phyloP scores from a whole-genome alignment of 2,797 vertebrate genomes.

The Sitta carolinensis region DNA sequence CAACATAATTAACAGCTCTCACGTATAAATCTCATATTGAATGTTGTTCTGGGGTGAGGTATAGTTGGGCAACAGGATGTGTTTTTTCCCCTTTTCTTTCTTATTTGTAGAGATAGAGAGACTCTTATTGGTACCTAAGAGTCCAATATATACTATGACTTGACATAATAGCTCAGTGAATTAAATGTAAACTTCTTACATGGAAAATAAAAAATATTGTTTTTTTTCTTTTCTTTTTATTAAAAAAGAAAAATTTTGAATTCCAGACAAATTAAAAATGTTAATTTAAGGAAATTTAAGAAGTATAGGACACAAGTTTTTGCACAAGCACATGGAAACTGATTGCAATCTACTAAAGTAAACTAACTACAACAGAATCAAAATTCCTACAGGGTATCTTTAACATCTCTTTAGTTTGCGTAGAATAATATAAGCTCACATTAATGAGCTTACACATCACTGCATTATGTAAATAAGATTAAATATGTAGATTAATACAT shows the following conservation, averaged over 20 bases:
- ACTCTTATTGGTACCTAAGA: neutral
- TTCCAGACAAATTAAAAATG: neutral
- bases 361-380: neutral
- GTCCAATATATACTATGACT: neutral
- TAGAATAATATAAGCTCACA: neutral
- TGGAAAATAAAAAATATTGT: neutral
- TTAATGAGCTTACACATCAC: neutral
- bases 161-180: neutral
- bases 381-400: neutral
- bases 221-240: neutral
- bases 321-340: neutral
- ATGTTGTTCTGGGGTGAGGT: neutral
- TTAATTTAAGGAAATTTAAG: neutral
- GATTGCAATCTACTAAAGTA: neutral
- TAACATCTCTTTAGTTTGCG: neutral
- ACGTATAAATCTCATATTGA: neutral
- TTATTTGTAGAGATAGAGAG: neutral
- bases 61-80: neutral
- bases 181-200: neutral
- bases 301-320: neutral
- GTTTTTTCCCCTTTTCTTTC: neutral
- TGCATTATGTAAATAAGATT: conserved; percentile 3
- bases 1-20: neutral
- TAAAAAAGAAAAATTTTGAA: neutral
- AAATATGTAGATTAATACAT: neutral